These are phyloP conservation scores for Pelobates fuscus DNA, from an alignment of 2,113 vertebrate genomes.

Conservation along the genomic window DNA sequence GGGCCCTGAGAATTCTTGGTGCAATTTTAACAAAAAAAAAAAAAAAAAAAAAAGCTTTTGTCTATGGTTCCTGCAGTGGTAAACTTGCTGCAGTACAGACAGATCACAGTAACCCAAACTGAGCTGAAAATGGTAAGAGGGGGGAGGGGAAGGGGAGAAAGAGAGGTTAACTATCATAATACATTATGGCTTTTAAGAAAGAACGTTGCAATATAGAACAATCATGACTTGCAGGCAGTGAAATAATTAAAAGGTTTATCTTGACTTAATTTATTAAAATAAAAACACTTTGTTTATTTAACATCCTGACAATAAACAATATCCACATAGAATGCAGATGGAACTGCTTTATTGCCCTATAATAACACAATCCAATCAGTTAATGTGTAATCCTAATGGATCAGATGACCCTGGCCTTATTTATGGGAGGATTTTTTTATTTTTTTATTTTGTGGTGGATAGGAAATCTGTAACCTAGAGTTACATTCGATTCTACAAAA, in stretches of 20 bases:
- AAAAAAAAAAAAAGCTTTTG: conserved; percentile 10
- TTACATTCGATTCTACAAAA: too few species aligned
- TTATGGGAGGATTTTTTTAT: not conserved
- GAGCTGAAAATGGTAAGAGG: not conserved
- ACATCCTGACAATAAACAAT: not conserved
- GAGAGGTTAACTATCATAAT: not conserved
- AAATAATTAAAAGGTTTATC: not conserved
- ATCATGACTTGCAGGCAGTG: not conserved
- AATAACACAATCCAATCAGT: not conserved
- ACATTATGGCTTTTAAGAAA: not conserved
- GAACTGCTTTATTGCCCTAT: not conserved
- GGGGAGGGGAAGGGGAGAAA: not conserved
- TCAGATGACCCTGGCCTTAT: not conserved
- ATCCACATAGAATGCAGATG: not conserved
- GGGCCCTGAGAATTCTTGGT: conserved; percentile 1
- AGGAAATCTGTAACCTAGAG: too few species aligned
- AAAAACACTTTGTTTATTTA: not conserved
- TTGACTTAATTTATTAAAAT: too few species aligned
- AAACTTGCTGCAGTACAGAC: not conserved
- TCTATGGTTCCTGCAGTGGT: not conserved
- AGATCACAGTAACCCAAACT: not conserved
- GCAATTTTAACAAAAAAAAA: not conserved
- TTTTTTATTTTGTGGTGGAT: too few species aligned
- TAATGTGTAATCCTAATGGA: not conserved
- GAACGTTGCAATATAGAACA: not conserved